Conservation (phyloP, 1,140 invertebrate genomes). For the Diprion similis region DNA sequence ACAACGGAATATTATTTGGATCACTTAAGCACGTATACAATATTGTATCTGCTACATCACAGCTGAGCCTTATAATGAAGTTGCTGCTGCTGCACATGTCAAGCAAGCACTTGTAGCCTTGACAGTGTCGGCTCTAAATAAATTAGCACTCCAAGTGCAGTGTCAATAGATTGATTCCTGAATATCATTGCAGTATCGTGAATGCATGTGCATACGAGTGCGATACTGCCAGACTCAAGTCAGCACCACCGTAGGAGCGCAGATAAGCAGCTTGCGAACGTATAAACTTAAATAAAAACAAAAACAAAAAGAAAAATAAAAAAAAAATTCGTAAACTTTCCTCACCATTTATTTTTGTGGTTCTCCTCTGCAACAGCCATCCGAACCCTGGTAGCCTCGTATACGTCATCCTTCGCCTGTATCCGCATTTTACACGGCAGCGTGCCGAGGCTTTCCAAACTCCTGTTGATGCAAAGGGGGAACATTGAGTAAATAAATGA, state of each 20-base stretch:
- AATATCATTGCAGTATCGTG: background rate
- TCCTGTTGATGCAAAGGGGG: conserved; percentile 52
- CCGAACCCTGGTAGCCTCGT: conserved; percentile 86
- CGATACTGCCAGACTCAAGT: background rate
- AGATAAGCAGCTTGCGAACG: too few relatives aligned
- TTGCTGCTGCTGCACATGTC: conserved; percentile 30
- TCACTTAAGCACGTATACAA: too few relatives aligned
- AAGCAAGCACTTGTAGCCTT: conserved; percentile 40
- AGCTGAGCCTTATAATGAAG: background rate
- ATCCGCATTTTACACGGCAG: conserved; percentile 86
- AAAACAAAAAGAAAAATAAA: conserved; percentile 1
- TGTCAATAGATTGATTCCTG: conserved; percentile 21
- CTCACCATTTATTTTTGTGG: conserved; percentile 90
- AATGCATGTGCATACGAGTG: background rate
- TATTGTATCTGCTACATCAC: too few relatives aligned
- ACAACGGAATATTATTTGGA: too few relatives aligned
- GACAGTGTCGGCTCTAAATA: conserved; percentile 38
- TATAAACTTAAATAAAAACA: background rate
- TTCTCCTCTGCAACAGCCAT: conserved; percentile 90
- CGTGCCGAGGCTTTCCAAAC: conserved; percentile 81
- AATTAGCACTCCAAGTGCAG: conserved; percentile 34
- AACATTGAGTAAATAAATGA: background rate
- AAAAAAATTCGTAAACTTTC: conserved; percentile 17
- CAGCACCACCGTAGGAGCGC: background rate
- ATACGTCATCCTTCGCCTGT: conserved; percentile 93